Evolutionary conservation across 2,888 invertebrate species (phyloP).

Genomic region (Chymomyza caudatula): DNA sequence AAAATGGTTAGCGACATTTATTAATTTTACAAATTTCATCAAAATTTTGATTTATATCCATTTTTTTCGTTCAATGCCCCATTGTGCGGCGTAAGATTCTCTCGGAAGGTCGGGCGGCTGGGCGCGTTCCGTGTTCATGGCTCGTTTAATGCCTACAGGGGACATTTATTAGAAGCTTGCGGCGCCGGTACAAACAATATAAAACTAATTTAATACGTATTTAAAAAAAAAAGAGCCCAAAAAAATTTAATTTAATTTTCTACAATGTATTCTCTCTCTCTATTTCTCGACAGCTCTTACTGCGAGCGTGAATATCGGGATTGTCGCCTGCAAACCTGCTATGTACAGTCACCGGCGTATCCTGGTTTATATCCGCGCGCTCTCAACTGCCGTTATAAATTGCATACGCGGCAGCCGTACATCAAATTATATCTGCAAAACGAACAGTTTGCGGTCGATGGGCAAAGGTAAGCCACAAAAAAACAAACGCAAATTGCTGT

Average conservation of each 20-base stretch:
- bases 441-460: conserved; percentile 95
- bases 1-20: too few species aligned
- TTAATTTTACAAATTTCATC: too few species aligned
- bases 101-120: background rate
- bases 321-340: conserved; percentile 93
- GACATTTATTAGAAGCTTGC: conserved; percentile 32
- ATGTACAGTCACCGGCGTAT: conserved; percentile 95
- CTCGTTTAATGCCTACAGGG: conserved; percentile 16
- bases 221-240: background rate
- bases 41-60: too few species aligned
- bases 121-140: background rate
- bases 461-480: conserved; percentile 81
- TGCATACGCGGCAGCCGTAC: conserved; percentile 92
- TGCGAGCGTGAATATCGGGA: conserved; percentile 93
- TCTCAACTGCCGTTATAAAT: conserved; percentile 92
- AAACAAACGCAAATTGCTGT: conserved; percentile 45
- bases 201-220: conserved; percentile 50
- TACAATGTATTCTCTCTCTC: too few species aligned
- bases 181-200: background rate
- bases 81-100: conserved; percentile 26
- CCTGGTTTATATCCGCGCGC: conserved; percentile 95
- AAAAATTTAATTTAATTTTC: conserved; percentile 28
- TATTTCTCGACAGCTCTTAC: conserved; percentile 83
- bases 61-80: too few species aligned
- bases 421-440: conserved; percentile 95